phyloP scores from a whole-genome alignment of 2,113 vertebrate species.

The Paedocypris sp. region DNA sequence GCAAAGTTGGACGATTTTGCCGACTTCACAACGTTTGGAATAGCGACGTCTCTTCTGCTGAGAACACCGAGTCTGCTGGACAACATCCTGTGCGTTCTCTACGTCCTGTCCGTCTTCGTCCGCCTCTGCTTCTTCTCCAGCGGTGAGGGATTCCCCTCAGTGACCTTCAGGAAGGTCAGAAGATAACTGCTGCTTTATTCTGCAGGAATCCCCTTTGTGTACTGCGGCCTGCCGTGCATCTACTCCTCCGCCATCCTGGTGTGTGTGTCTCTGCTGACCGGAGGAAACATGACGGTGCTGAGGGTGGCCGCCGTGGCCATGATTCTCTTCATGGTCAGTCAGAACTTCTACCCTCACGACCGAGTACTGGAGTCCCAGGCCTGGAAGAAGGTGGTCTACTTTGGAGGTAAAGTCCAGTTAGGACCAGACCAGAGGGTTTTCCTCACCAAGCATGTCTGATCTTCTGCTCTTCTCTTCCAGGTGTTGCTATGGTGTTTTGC shows the following conservation, averaged over 20 bases:
- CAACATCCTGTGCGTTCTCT: slow-evolving; percentile 68
- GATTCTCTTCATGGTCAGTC: slow-evolving; percentile 83
- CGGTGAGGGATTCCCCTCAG: slow-evolving; percentile 50
- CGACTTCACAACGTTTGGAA: slow-evolving; percentile 83
- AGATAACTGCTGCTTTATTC: neutral
- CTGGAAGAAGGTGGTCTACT: slow-evolving; percentile 84
- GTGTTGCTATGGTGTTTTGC: slow-evolving; percentile 67
- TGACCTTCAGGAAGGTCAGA: too few relatives aligned
- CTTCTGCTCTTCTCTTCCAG: slow-evolving; percentile 44
- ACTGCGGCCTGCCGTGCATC: slow-evolving; percentile 80
- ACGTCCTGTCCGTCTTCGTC: slow-evolving; percentile 68
- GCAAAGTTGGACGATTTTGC: slow-evolving; percentile 83
- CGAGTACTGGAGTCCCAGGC: slow-evolving; percentile 79
- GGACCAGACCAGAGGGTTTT: neutral
- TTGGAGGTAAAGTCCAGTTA: slow-evolving; percentile 65
- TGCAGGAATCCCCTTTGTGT: slow-evolving; percentile 71
- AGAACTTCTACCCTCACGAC: slow-evolving; percentile 79
- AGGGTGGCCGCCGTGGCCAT: slow-evolving; percentile 62
- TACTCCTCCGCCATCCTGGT: slow-evolving; percentile 77
- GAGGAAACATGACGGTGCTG: slow-evolving; percentile 60
- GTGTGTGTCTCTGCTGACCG: slow-evolving; percentile 69
- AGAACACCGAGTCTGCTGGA: slow-evolving; percentile 63
- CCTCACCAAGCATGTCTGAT: neutral
- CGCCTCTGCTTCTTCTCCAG: slow-evolving; percentile 82
- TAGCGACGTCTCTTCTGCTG: slow-evolving; percentile 75